Conservation (phyloP, 2,113 vertebrate species). For the Psophia crepitans region DNA sequence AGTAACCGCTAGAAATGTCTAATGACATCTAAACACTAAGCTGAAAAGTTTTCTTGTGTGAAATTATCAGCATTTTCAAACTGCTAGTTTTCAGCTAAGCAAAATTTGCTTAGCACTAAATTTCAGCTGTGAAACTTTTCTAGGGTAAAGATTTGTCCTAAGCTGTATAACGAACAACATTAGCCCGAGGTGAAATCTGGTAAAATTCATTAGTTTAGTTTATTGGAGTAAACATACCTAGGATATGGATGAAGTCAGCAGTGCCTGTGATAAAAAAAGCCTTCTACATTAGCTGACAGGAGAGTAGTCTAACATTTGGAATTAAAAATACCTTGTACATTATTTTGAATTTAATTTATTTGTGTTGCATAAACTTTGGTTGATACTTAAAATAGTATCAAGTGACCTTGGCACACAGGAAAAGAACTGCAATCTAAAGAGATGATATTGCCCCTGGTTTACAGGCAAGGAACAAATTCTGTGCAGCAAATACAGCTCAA, state of each 20-base stretch:
- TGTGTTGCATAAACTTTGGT: neutral
- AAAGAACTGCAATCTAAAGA: neutral
- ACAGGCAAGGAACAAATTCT: neutral
- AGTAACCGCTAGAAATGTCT: neutral
- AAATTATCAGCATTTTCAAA: neutral
- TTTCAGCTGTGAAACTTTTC: neutral
- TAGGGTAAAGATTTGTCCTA: neutral
- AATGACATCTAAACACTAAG: neutral
- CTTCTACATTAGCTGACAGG: neutral
- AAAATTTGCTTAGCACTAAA: neutral
- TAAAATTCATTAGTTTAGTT: neutral
- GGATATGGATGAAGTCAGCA: neutral
- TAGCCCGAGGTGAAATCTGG: neutral
- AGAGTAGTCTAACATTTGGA: neutral
- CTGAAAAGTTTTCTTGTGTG: neutral
- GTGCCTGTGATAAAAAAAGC: neutral
- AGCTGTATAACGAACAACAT: neutral
- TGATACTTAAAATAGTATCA: neutral
- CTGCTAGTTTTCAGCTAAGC: neutral
- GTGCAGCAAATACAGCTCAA: neutral
- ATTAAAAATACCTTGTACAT: neutral
- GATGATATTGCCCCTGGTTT: neutral
- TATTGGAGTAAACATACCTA: neutral
- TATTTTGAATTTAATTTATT: neutral
- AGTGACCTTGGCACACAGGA: neutral